Evolutionary conservation across 2,113 vertebrate genomes (phyloP).

Genomic region (Eublepharis macularius): DNA sequence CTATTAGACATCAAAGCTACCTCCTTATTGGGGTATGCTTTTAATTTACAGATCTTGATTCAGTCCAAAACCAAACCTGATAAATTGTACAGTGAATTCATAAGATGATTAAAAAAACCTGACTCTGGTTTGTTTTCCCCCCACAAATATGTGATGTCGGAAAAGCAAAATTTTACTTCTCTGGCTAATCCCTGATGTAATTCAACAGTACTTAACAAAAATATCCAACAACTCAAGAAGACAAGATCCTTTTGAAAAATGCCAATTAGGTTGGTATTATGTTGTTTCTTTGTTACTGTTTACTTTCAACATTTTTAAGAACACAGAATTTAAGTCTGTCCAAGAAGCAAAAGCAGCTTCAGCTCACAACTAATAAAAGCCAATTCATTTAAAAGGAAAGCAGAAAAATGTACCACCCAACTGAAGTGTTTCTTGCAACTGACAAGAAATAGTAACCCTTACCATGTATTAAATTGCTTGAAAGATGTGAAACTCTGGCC

Average conservation of each 20-base stretch:
- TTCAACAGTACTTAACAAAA: constrained; percentile 61
- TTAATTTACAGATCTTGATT: constrained; percentile 57
- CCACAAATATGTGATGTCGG: constrained; percentile 37
- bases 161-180: constrained; percentile 35
- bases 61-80: constrained; percentile 59
- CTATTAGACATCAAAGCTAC: constrained; percentile 66
- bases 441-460: constrained; percentile 40
- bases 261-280: constrained; percentile 42
- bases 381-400: constrained; percentile 19
- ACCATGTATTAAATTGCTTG: constrained; percentile 36
- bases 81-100: constrained; percentile 59
- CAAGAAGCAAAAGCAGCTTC: constrained; percentile 42
- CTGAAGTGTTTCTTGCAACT: constrained; percentile 15
- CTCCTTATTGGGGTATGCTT: constrained; percentile 62
- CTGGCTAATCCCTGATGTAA: constrained; percentile 48
- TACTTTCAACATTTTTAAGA: constrained; percentile 48
- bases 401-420: constrained; percentile 41
- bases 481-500: constrained; percentile 40
- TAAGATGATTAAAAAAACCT: constrained; percentile 63
- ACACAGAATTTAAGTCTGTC: constrained; percentile 50
- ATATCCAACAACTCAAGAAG: constrained; percentile 55
- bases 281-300: constrained; percentile 45
- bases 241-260: constrained; percentile 50
- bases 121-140: constrained; percentile 34
- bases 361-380: constrained; percentile 45